Conservation (phyloP, 2,797 vertebrate genomes). For the Tokudaia tokunoshimensis region DNA sequence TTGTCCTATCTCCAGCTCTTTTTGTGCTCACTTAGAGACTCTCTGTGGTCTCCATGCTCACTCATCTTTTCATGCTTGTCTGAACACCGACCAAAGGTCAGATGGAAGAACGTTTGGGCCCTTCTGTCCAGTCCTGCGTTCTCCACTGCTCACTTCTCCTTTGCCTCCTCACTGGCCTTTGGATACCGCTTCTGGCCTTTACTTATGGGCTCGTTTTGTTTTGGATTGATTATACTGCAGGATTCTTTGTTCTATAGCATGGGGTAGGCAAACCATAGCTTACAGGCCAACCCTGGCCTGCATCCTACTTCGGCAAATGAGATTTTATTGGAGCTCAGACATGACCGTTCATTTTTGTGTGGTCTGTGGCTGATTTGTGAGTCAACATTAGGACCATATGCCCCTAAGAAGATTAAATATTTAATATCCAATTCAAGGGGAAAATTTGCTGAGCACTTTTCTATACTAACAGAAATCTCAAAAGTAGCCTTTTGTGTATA, state of each 20-base stretch:
- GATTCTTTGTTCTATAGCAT: background rate
- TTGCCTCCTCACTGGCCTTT: background rate
- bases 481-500: constrained; percentile 9
- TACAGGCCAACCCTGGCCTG: background rate
- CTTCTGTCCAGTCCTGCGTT: background rate
- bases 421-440: constrained; percentile 13
- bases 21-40: background rate
- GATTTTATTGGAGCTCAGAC: constrained; percentile 27
- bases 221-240: background rate
- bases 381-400: background rate
- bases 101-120: background rate
- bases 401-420: constrained; percentile 26
- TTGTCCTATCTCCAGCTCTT: background rate
- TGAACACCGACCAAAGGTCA: background rate
- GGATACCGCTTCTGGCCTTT: background rate
- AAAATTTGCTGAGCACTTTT: background rate
- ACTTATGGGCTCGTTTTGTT: background rate
- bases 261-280: background rate
- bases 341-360: background rate
- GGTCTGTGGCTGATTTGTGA: background rate
- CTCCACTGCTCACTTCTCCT: background rate
- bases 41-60: background rate
- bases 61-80: background rate
- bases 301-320: background rate
- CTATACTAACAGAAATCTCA: background rate